These are phyloP conservation scores for Pelusios castaneus DNA, from an alignment of 2,113 vertebrate genomes.

Conservation along the genomic window DNA sequence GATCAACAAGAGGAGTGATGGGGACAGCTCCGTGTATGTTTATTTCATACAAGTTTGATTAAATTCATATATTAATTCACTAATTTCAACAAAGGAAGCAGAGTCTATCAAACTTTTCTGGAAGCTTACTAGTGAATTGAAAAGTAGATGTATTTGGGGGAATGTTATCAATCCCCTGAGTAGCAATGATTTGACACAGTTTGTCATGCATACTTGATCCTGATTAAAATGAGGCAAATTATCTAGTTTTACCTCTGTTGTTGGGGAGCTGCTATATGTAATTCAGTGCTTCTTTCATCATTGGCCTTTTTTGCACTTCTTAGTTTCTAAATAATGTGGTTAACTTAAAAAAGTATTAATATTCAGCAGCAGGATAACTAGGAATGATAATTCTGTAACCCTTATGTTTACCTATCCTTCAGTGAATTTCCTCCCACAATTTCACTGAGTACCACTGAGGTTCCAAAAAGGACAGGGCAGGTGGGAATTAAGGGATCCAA, in stretches of 20 bases:
- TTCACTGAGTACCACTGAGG: background rate
- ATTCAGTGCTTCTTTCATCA: conserved; percentile 11
- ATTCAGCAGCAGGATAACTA: background rate
- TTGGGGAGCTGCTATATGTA: conserved; percentile 56
- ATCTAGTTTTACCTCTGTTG: conserved; percentile 60
- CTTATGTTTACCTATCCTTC: background rate
- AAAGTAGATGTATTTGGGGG: conserved; percentile 62
- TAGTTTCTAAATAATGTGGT: background rate
- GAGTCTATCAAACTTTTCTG: conserved; percentile 46
- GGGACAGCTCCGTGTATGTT: background rate
- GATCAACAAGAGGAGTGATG: background rate
- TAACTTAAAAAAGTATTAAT: background rate
- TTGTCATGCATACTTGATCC: conserved; percentile 73
- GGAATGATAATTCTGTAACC: accelerated
- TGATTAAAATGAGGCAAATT: conserved; percentile 79
- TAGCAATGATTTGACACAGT: conserved; percentile 75
- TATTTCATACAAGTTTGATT: conserved; percentile 20
- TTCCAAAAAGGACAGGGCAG: background rate
- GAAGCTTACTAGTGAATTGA: conserved; percentile 69
- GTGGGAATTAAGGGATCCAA: background rate
- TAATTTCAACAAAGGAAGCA: conserved; percentile 35
- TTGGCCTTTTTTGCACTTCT: background rate
- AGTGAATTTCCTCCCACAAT: accelerated
- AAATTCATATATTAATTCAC: conserved; percentile 20
- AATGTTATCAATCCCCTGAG: conserved; percentile 82